Conservation (phyloP, 1,140 invertebrate genomes). For the Drosophila nigromelanica region DNA sequence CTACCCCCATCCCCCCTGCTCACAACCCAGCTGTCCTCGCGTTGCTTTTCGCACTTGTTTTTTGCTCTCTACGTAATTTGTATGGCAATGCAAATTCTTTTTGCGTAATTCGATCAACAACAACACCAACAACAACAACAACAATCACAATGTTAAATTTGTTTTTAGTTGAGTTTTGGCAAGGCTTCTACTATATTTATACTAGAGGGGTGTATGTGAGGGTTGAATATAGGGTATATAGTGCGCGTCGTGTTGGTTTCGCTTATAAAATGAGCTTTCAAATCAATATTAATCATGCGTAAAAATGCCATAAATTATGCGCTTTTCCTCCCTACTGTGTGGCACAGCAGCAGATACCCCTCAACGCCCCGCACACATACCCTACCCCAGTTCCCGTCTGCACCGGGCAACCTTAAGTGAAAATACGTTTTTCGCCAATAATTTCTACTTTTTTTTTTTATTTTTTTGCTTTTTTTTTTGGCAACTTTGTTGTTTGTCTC, state of each 20-base stretch:
- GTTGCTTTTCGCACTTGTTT: background rate
- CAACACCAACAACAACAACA: constrained; percentile 4
- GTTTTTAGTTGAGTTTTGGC: constrained; percentile 36
- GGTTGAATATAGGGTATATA: constrained; percentile 16
- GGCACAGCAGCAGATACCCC: no score
- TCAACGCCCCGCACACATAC: no score
- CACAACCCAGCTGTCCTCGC: background rate
- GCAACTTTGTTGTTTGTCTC: constrained; percentile 28
- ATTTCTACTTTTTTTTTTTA: constrained; percentile 34
- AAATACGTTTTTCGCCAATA: constrained; percentile 32
- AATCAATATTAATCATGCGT: constrained; percentile 83
- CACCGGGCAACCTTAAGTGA: constrained; percentile 12
- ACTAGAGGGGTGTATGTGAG: background rate
- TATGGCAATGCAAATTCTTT: constrained; percentile 19
- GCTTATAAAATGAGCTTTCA: constrained; percentile 66
- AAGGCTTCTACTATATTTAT: constrained; percentile 13
- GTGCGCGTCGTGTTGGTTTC: constrained; percentile 10
- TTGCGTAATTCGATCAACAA: constrained; percentile 41
- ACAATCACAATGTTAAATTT: constrained; percentile 37
- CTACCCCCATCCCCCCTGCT: no score
- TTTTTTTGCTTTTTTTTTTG: constrained; percentile 18
- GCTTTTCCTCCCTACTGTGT: constrained; percentile 3
- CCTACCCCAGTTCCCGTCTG: background rate
- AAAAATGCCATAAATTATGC: constrained; percentile 76
- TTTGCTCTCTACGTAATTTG: constrained; percentile 2